Conservation (phyloP, 2,888 invertebrate species). For the Sympetrum striolatum region DNA sequence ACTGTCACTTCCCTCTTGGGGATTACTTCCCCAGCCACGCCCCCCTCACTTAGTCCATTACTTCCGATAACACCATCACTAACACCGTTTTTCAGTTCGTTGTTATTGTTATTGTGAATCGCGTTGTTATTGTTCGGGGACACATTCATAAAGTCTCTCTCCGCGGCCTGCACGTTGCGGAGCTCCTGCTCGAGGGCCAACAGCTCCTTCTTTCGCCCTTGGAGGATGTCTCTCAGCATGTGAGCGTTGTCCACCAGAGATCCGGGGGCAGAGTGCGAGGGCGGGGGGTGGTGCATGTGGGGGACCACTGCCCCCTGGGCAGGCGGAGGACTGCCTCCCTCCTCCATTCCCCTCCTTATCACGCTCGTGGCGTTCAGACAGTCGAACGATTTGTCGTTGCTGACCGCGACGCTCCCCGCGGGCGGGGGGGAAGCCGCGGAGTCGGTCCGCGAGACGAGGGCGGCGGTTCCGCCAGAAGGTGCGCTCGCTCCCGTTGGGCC, state of each 20-base stretch:
- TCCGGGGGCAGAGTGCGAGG: constrained; percentile 48
- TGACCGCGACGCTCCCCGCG: constrained; percentile 63
- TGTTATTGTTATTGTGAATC: constrained; percentile 66
- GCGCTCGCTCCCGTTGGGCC: constrained; percentile 51
- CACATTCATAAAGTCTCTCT: constrained; percentile 51
- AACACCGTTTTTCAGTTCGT: constrained; percentile 56
- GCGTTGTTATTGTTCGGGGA: constrained; percentile 58
- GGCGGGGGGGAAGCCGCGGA: constrained; percentile 51
- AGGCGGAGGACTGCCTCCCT: constrained; percentile 55
- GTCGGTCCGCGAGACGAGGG: constrained; percentile 61
- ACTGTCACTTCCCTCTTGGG: constrained; percentile 61
- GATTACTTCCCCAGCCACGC: constrained; percentile 57
- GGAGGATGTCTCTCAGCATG: constrained; percentile 88
- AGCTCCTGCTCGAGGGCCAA: constrained; percentile 74
- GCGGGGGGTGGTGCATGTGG: constrained; percentile 50
- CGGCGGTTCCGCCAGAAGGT: constrained; percentile 56
- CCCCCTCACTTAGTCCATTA: constrained; percentile 58
- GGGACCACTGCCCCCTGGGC: constrained; percentile 23
- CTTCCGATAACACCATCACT: constrained; percentile 34
- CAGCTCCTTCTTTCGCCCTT: constrained; percentile 85
- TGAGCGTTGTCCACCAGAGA: constrained; percentile 60
- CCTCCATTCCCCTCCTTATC: constrained; percentile 58
- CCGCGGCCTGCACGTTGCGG: constrained; percentile 60
- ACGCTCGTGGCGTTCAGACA: constrained; percentile 53
- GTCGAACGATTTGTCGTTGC: constrained; percentile 52